Evolutionary conservation across 2,113 vertebrate genomes (phyloP), one percentile per base, ranked within the genome.

Genomic region (Neotoma lepida): DNA sequence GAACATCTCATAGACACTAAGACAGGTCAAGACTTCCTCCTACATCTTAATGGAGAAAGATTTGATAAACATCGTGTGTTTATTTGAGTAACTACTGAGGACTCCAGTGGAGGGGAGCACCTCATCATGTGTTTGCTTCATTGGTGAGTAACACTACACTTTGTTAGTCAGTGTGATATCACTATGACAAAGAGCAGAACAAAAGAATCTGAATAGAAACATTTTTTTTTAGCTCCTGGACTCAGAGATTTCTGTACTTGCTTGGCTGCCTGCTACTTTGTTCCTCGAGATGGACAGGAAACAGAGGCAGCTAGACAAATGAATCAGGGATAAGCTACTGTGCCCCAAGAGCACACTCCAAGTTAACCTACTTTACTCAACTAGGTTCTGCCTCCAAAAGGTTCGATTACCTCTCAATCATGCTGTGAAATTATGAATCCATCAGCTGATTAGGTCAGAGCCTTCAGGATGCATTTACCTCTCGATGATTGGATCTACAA

Each of bases 1-100:
- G 74, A 95, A 46, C 74, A 88, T 58, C 66, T 95, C 71, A 61
- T 20, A 71, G 41, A 93, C 86, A 9, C 46, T 88, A 94, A 88
- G 26, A 24, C 3, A 74, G 39, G 44, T 33, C 10, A 84, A 85
- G 35, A 64, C 6, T 20, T 73, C 58, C 51, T 93, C 9, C n/a
- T 93, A 56, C 73, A 35, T 71, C 51, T 93, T 78, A 86, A 90
- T 9, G 88, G 44, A 84, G 22, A n/a, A 88, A 88, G 91, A 91
- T 63, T 80, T 90, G 89, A 85, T 88, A 89, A 94, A 66, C 26
- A n/a, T 6, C 33, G 77, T 80, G 28, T 9, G 89, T 74, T 81
- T 93, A n/a, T 18, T 18, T 90, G 70, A 96, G 39, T 12, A 78
- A n/a, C n/a, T 78, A 95, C 5, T 64, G 0, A 86, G n/a, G n/a